Evolutionary conservation across 2,888 invertebrate species (phyloP).

Genomic region (Drosophila lutescens): DNA sequence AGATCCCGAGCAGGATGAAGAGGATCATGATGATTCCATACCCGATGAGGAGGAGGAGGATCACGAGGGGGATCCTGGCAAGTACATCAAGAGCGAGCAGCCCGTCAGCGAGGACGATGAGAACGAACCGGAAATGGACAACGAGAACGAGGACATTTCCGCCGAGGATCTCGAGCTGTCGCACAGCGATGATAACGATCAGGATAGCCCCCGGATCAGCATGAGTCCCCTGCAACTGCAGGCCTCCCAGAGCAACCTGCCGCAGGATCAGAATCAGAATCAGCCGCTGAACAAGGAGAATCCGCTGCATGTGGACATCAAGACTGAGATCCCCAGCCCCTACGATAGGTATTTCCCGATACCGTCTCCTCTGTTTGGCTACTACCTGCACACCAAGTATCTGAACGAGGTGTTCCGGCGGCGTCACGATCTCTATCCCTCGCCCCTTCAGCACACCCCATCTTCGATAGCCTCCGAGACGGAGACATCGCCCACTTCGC

Average conservation of each 20-base stretch:
- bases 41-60: conserved; percentile 42
- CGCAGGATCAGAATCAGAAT: conserved; percentile 35
- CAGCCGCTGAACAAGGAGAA: conserved; percentile 70
- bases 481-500: conserved; percentile 71
- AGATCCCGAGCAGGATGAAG: conserved; percentile 32
- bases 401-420: conserved; percentile 87
- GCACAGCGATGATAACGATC: conserved; percentile 65
- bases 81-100: conserved; percentile 63
- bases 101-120: conserved; percentile 77
- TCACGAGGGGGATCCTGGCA: conserved; percentile 47
- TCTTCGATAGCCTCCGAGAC: conserved; percentile 82
- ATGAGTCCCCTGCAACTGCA: conserved; percentile 82
- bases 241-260: conserved; percentile 36
- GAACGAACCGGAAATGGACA: conserved; percentile 55
- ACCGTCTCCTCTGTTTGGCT: conserved; percentile 85
- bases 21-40: conserved; percentile 35
- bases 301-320: conserved; percentile 83
- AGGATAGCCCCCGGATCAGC: conserved; percentile 82
- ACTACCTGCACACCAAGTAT: conserved; percentile 87
- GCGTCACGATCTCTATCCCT: conserved; percentile 87
- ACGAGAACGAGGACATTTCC: conserved; percentile 71
- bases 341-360: conserved; percentile 84
- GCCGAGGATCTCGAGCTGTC: conserved; percentile 69
- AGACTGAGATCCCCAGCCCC: conserved; percentile 84
- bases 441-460: conserved; percentile 82